These are phyloP conservation scores for Cephalopachus bancanus DNA, from an alignment of 2,797 vertebrate genomes.

Conservation along the genomic window DNA sequence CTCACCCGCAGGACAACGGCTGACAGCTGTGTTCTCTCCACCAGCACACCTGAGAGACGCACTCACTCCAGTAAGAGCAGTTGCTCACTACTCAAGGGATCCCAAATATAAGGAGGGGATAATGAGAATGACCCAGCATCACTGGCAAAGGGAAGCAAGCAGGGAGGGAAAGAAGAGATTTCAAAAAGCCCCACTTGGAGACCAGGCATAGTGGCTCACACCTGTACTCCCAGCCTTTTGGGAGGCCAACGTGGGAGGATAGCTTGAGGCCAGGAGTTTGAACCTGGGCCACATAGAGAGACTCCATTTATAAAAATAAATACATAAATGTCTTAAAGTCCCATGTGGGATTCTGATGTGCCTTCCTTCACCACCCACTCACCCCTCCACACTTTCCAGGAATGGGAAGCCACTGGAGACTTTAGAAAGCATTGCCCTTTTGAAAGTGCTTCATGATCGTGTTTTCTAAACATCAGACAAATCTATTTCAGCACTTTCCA, in stretches of 20 bases:
- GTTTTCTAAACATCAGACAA: conserved; percentile 50
- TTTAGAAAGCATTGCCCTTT: background rate
- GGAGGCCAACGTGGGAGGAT: too few species aligned
- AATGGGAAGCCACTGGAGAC: background rate
- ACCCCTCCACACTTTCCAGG: background rate
- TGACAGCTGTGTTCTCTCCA: background rate
- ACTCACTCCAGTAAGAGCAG: background rate
- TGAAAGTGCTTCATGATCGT: background rate
- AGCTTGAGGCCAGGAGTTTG: too few species aligned
- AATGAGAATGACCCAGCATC: background rate
- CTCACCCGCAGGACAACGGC: background rate
- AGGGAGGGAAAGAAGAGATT: background rate
- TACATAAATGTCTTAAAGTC: too few species aligned
- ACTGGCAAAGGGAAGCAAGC: background rate
- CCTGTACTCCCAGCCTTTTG: too few species aligned
- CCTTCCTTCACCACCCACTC: background rate
- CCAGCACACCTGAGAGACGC: background rate
- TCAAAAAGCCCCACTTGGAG: background rate
- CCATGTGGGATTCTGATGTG: background rate
- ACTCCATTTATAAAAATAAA: too few species aligned
- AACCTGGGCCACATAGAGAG: too few species aligned
- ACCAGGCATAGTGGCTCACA: too few species aligned
- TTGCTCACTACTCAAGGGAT: background rate
- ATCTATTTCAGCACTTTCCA: background rate
- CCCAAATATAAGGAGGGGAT: background rate